A percentile compares a stretch with the other conserved stretches of the same genome.
Conservation (phyloP, 1,140 invertebrate genomes). For the Xylocopa sonorina region DNA sequence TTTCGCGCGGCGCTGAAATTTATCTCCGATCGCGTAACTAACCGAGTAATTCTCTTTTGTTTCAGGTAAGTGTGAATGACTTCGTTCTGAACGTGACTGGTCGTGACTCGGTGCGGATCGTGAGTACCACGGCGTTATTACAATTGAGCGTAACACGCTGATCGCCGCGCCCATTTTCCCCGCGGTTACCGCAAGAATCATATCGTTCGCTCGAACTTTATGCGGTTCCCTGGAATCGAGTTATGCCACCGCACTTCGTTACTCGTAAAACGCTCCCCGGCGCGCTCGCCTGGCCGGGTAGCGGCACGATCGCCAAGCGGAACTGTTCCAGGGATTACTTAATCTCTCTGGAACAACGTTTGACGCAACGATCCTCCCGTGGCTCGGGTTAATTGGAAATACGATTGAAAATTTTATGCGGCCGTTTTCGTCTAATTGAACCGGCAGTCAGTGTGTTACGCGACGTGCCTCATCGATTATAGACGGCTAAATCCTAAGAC, state of each 20-base stretch:
- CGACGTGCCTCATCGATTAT: no score
- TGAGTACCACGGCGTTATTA: conserved; percentile 53
- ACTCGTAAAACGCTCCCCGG: not conserved
- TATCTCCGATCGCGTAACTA: conserved; percentile 51
- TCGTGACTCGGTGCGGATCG: conserved; percentile 32
- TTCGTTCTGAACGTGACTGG: conserved; percentile 18
- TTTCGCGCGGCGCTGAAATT: conserved; percentile 1
- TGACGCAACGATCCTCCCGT: no score
- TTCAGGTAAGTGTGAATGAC: conserved; percentile 70
- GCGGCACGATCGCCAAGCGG: not conserved
- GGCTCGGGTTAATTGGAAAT: no score
- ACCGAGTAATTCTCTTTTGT: conserved; percentile 62
- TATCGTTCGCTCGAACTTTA: conserved; percentile 19
- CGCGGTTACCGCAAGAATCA: conserved; percentile 3
- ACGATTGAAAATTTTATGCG: no score
- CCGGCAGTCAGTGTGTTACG: no score
- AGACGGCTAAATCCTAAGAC: no score
- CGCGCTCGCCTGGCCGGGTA: not conserved
- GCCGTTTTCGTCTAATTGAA: no score
- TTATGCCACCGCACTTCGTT: not conserved
- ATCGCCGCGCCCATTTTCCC: conserved; percentile 33
- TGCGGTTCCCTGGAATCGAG: conserved; percentile 14
- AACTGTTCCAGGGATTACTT: no score
- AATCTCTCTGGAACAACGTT: no score
- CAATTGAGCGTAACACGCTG: conserved; percentile 40